Percentiles rank a stretch among this genome's conserved stretches.
Conservation (phyloP, 2,797 vertebrate species). For the Adelosebastes latens region DNA sequence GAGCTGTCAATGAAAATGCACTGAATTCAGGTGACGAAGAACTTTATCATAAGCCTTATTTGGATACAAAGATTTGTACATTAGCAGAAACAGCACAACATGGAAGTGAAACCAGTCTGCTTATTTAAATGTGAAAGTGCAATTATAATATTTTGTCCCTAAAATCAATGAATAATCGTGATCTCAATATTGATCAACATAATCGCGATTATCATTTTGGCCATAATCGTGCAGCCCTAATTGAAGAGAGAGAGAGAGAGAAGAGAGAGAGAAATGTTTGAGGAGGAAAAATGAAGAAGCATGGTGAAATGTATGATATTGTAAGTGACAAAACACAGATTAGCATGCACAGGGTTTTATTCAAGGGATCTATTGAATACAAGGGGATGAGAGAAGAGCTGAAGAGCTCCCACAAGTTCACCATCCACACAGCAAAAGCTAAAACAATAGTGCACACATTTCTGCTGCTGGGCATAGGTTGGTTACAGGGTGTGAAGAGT, state of each 20-base stretch:
- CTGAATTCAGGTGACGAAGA: too few relatives aligned
- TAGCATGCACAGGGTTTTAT: neutral
- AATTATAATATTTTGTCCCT: too few relatives aligned
- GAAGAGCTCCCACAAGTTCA: neutral
- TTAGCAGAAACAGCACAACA: too few relatives aligned
- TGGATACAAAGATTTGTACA: too few relatives aligned
- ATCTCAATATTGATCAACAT: too few relatives aligned
- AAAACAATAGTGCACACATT: neutral
- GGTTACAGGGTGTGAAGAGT: neutral
- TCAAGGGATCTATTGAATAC: neutral
- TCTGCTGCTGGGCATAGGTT: neutral
- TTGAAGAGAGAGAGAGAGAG: too few relatives aligned
- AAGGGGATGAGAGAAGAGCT: neutral
- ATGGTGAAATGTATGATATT: neutral
- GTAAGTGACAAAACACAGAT: neutral
- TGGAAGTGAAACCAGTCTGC: too few relatives aligned
- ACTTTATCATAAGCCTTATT: too few relatives aligned
- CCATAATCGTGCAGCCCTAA: too few relatives aligned
- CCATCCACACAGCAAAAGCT: neutral
- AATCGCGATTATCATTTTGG: too few relatives aligned
- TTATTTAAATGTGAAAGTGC: too few relatives aligned
- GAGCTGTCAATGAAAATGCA: accelerated
- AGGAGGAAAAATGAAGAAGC: neutral
- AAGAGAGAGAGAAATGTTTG: neutral
- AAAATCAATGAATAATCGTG: too few relatives aligned